Base-by-base conservation (phyloP, 2,797 vertebrate genomes). In the Babyrousa celebensis region DNA sequence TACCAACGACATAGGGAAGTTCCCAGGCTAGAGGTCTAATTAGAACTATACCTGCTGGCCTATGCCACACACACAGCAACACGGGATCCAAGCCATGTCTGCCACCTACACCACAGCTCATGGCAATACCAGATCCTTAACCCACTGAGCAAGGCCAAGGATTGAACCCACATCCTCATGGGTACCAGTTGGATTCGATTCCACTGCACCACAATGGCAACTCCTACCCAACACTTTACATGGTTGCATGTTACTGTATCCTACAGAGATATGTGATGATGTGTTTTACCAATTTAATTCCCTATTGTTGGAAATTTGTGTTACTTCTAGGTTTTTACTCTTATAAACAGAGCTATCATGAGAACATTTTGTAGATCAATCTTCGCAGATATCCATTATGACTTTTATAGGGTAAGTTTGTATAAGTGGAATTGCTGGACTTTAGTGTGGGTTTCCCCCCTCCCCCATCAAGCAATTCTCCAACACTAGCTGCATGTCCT, bases 331-430 rank as follows among this genome's bases (percentile, higher is more conserved):
- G 18, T 91, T 86, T 85, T 83, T 27, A n/a, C 54, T 86, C 60
- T 40, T 67, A 36, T 29, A 80, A 85, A 70, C 70, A 94, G 70
- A 71, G 63, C 36, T 82, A 16, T 68, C 52, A 25, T 52, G 54
- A 92, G 36, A 36, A 54, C 40, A 68, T 74, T 62, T 87, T 78
- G 40, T 68, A 94, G 71, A 83, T n/a, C 62, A 74, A n/a, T 63
- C 77, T 95, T 72, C 52, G 32, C 20, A 52, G 65, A 11, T 65
- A 77, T 71, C 21, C 29, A 23, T 80, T 56, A 56, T 27, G 60
- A 89, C 54, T 92, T 84, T 52, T 58, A 32, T 58, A 52, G 62
- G 36, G 27, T 86, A 80, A n/a, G 25, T 78, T 52, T 87, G 36
- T 43, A 2, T 12, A 72, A 43, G 7, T 60, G 77, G 72, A 79